Percentiles rank a stretch among this genome's conserved stretches.
phyloP scores from a whole-genome alignment of 2,113 vertebrate genomes.

The Patagioenas fasciata region DNA sequence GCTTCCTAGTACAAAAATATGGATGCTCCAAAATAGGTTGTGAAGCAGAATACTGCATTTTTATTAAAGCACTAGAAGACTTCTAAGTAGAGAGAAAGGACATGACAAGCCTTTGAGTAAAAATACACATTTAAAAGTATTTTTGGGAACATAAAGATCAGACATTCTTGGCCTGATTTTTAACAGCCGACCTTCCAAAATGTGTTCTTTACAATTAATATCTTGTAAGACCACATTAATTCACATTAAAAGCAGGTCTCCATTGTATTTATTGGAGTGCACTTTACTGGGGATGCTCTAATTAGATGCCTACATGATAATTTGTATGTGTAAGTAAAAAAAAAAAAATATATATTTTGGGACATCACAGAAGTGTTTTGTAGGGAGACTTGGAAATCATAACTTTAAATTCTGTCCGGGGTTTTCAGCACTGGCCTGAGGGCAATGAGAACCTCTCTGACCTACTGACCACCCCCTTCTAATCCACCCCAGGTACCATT shows the following conservation, averaged over 20 bases:
- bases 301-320: neutral
- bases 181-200: neutral
- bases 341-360: rapidly evolving
- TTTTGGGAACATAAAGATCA: neutral
- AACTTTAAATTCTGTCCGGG: neutral
- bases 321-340: neutral
- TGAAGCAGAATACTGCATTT: neutral
- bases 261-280: neutral
- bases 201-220: neutral
- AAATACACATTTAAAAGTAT: neutral
- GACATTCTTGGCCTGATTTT: neutral
- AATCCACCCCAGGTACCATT: too few species aligned
- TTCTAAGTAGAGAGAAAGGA: neutral
- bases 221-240: neutral
- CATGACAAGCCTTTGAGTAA: neutral
- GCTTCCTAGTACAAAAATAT: neutral
- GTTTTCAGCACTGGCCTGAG: neutral
- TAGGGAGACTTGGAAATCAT: neutral
- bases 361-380: neutral
- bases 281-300: neutral
- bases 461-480: too few species aligned
- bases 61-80: neutral
- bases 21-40: neutral
- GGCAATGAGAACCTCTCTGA: too few species aligned
- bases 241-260: neutral